Base-by-base conservation (phyloP, 2,113 vertebrate genomes). In the Neogale vison region DNA sequence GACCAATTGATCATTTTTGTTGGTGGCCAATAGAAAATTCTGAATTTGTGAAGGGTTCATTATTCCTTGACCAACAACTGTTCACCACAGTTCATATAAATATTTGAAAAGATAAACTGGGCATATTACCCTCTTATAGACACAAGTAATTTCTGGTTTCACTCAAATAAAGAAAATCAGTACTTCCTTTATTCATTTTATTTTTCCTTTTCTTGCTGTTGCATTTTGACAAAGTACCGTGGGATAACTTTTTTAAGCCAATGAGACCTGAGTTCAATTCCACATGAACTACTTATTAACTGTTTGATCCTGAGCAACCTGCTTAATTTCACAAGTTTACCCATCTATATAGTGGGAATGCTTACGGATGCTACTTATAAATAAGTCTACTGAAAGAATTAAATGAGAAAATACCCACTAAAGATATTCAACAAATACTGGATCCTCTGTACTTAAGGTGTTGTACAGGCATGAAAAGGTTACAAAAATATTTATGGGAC, bases 1-100 rank as follows among this genome's bases (percentile, higher is more conserved):
- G 72, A 92, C 92, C 87, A 97, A 97, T 9, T 92, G 45, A 81
- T 90, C 42, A 90, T 90, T 92, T 97, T 71, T 79, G 61, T 86
- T 11, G 87, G 67, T 36, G 79, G 15, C n/a, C 82, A 1, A n/a
- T 86, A 23, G 61, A 80, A 96, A 89, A 86, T 82, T 93, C 36
- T 81, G 55, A 61, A 95, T 93, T 92, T 83, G 11, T 88, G 47
- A 83, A 21, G 36, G 10, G 21, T 45, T 94, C 18, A 76, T 93
- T 96, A 76, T 85, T 85, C 34, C 29, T 84, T 80, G 7, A 96
- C 45, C 74, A 77, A 21, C 39, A 91, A 76, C 45, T 72, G 13
- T 74, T 88, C 31, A 29, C n/a, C 34, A 65, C 21, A 79, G 76
- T 39, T 79, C 47, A 36, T 29, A 79, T 34, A 88, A 88, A 83